These are phyloP conservation scores for Atopsyche davidsoni DNA, from an alignment of 1,140 invertebrate species.

Conservation along the genomic window DNA sequence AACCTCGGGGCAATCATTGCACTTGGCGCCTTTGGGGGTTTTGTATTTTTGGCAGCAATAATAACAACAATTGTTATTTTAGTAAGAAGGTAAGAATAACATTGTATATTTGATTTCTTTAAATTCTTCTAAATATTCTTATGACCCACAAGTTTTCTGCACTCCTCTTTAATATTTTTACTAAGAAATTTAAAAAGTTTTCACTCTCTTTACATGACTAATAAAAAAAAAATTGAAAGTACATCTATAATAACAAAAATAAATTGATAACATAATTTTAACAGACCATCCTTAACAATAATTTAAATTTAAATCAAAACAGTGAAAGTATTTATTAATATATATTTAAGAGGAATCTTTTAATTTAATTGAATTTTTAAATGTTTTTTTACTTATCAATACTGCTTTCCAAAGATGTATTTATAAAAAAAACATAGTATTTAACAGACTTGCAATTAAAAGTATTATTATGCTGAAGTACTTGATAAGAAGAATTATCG, in stretches of 20 bases:
- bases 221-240: neutral
- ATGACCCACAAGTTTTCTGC: too few species aligned
- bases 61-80: conserved; percentile 85
- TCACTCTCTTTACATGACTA: neutral
- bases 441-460: too few species aligned
- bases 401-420: too few species aligned
- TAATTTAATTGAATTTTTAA: too few species aligned
- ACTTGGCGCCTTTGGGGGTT: conserved; percentile 81
- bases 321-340: neutral
- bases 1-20: conserved; percentile 85
- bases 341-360: too few species aligned
- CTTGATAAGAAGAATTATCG: too few species aligned
- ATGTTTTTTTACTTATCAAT: too few species aligned
- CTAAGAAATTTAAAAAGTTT: neutral
- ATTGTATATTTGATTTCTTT: too few species aligned
- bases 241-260: neutral
- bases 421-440: too few species aligned
- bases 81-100: conserved; percentile 80
- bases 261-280: neutral
- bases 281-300: neutral
- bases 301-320: neutral
- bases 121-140: neutral
- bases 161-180: too few species aligned
- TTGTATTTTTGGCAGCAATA: conserved; percentile 83
- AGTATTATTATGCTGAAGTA: too few species aligned